Percentiles rank a stretch among this genome's conserved stretches.
phyloP scores from a whole-genome alignment of 23 tunicate genomes.

The Styela clava region DNA sequence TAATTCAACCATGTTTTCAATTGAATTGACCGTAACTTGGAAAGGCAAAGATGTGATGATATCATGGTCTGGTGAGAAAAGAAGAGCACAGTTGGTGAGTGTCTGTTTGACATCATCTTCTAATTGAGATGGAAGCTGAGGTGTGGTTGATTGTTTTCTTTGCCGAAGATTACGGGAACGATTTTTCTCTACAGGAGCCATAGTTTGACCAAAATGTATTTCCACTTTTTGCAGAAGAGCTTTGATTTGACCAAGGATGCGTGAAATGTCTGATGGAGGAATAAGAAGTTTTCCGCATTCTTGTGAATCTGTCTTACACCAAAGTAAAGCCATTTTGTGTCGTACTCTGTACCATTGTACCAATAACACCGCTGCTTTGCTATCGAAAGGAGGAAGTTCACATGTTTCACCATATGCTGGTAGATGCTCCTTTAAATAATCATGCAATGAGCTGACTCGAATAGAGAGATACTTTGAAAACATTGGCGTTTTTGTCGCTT shows the following conservation, averaged over 20 bases:
- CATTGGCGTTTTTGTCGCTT: constrained; percentile 24
- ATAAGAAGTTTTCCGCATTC: constrained; percentile 18
- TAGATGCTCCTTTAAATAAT: constrained; percentile 42
- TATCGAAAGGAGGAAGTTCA: constrained; percentile 27
- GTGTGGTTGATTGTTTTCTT: constrained; percentile 15
- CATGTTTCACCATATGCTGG: constrained; percentile 45
- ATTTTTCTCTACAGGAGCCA: constrained; percentile 7
- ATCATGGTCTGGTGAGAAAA: constrained; percentile 56
- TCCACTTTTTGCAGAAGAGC: constrained; percentile 28
- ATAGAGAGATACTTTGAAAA: constrained; percentile 52
- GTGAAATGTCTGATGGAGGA: constrained; percentile 12
- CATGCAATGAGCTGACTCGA: constrained; percentile 50
- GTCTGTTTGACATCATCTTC: constrained; percentile 76
- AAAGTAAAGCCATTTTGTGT: constrained; percentile 14
- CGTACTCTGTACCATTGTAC: constrained; percentile 63
- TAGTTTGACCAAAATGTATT: constrained; percentile 28
- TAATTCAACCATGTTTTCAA: constrained; percentile 50
- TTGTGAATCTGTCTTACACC: constrained; percentile 25
- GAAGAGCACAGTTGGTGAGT: constrained; percentile 31
- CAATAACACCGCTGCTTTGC: constrained; percentile 27
- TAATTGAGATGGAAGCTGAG: constrained; percentile 41
- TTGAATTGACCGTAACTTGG: constrained; percentile 31
- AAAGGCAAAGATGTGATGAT: constrained; percentile 57
- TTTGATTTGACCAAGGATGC: constrained; percentile 19
- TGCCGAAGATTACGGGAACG: constrained; percentile 11